Evolutionary conservation across 2,797 vertebrate species (phyloP), one percentile per base, ranked within the genome.

Genomic region (Mastacembelus armatus): DNA sequence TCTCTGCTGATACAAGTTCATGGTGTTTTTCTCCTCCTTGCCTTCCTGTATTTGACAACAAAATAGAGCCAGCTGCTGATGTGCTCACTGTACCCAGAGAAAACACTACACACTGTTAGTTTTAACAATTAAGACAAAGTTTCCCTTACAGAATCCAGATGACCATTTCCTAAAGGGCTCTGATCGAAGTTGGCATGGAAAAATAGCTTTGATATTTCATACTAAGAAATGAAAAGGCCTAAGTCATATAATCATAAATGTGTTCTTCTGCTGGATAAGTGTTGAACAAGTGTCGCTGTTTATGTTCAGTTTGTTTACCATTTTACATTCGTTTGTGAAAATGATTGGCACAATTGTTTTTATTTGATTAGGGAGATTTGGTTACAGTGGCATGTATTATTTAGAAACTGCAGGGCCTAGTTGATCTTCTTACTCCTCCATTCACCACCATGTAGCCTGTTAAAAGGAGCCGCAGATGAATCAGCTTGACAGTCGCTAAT

Each of bases 11-110:
- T 92, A 90, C 74, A 85, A 85, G 88, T 90, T 91, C 78, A 79
- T 82, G 88, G 86, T 89, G 85, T 88, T 90, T 89, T 84, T 86
- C 85, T 72, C 77, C 61, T 71, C 78, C 61, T 59, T 72, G 78
- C 77, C 90, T 92, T 93, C 90, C 91, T 91, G 89, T 85, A 79
- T 90, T 92, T 94, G 93, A 93, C 92, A 94, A 92, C 90, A 90
- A 94, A 94, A 94, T 92, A 86, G 89, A 90, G 85, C 80, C 70
- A 61, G 81, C 87, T 85, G 89, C 88, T 85, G 72, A 66, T 64
- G 84, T 81, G 77, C 74, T 81, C 77, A 79, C 82, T 85, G 84
- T 75, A 87, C 72, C 59, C 77, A 69, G 12, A 45, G 51, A 66
- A 83, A 91, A 92, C 92, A 88, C 90, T 85, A 70, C 85, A 56